Evolutionary conservation across 1,140 invertebrate species (phyloP), one percentile per base, ranked within the genome.

Genomic region (Dermatophagoides farinae): DNA sequence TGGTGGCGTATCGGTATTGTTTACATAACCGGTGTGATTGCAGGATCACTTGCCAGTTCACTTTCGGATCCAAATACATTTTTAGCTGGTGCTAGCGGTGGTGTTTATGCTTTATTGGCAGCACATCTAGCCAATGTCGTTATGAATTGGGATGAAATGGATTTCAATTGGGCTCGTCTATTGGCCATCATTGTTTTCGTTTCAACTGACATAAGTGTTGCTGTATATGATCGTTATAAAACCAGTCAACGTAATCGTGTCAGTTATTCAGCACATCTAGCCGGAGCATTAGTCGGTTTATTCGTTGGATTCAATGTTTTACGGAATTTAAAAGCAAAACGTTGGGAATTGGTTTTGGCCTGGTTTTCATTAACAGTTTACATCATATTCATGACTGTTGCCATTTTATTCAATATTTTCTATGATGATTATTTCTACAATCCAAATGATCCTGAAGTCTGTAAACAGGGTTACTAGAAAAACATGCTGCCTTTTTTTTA

Each of bases 61-160:
- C 76, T 96, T 1, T 80, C 83, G 9, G 91, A 93, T 75, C 88
- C 88, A 0, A 70, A 72, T 44, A 85, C 88, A 1, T 89, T 78
- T 66, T 72, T 97, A 6, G 91, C 89, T 12, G 93, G 93, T 23
- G 92, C 93, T 9, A 93, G 88, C 43, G 92, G 90, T 12, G 93
- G 92, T 0, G 91, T 93, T 0, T 97, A 97, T 72, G 87, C 92
- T 6, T 68, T 97, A 8, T 87, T 97, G 22, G 84, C 91, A 0
- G 92, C 91, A 14, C 92, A 98, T 70, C 78, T 97, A 47, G 88
- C 93, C 16, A 92, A 87, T 22, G 85, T 97, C 43, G 80, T 96
- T 63, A 82, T 96, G 84, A 93, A 95, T 71, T 95, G 86, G 84
- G 74, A 76, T 43, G 86, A 95, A 73, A 92, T 93, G 88, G 84